Conservation (phyloP, 2,113 vertebrate genomes). For the Anarhynchus alexandrinus region DNA sequence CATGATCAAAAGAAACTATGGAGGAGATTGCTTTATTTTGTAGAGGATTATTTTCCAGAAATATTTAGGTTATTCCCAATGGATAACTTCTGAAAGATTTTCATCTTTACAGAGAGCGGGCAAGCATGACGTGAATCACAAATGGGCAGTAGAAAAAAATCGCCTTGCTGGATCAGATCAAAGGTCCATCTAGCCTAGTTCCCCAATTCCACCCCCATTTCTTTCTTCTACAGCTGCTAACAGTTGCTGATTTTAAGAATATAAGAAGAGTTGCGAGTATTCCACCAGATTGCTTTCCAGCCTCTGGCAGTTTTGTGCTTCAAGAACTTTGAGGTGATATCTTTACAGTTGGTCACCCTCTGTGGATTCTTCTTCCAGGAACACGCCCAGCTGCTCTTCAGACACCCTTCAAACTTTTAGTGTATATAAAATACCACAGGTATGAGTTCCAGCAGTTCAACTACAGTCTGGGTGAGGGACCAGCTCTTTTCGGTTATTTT, state of each 20-base stretch:
- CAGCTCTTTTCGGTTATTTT: not conserved
- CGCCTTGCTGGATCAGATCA: not conserved
- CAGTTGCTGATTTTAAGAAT: not conserved
- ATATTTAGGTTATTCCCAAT: not conserved
- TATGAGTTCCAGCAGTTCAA: not conserved
- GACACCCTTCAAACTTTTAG: not conserved
- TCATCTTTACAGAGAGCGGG: not conserved
- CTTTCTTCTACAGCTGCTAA: not conserved
- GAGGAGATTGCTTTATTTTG: not conserved
- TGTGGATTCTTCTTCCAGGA: not conserved
- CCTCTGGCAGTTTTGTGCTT: not conserved
- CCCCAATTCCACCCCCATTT: fast-evolving
- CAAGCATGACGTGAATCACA: not conserved
- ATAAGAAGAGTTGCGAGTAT: not conserved
- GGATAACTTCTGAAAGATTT: not conserved
- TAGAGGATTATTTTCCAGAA: not conserved
- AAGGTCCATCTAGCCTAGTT: not conserved
- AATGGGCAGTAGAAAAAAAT: not conserved
- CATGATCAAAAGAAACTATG: not conserved
- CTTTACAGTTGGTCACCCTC: not conserved
- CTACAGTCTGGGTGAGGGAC: not conserved
- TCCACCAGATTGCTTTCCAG: not conserved
- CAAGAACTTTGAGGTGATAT: not conserved
- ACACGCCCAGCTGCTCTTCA: not conserved
- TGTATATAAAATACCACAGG: not conserved